Base-by-base conservation (phyloP, 2,113 vertebrate species). In the Hiodon tergisus region DNA sequence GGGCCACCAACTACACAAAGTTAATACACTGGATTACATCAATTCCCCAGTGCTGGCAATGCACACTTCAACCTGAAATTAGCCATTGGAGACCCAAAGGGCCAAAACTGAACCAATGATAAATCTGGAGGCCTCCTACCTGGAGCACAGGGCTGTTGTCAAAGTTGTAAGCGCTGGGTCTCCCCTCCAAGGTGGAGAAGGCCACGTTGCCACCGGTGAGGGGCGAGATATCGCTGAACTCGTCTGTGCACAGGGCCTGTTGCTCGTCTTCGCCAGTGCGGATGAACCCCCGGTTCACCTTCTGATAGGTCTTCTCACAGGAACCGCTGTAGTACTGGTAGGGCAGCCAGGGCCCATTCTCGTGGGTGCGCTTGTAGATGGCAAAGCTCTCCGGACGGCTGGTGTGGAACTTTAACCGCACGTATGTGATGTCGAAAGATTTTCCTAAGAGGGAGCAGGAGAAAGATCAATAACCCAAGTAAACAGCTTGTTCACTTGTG, bases 241-340 rank as follows among this genome's bases (percentile, higher is more conserved):
- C 97, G 5, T 98, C 96, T 0, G 97, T 98, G 85, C 97, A 99
- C 76, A 96, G 86, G 0, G 96, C 96, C 83, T 97, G 94, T 90
- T 96, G 95, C 86, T 99, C 97, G 0, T 99, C 94, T 74, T 93
- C 93, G 0, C 95, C 94, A 0, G 95, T 98, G 69, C 93, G 91
- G 86, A 99, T 96, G 86, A 98, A 99, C 76, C 93, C 95, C 0
- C 89, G 90, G 79, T 84, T 94, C 0, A 70, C 2, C 80, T 97
- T 97, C 57, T 54, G 83, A 79, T 98, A 98, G 0, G 97, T 99
- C 80, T 96, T 97, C 88, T 96, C 93, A 0, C 97, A 99, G 71
- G 97, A 99, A 6, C 97, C 94, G 0, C 97, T 99, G 90, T 99
- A 99, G 86, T 95, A 98, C 90, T 98, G 95, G 90, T 98, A 99